These are phyloP conservation scores for Conomelus anceps DNA, from an alignment of 2,888 invertebrate genomes.

Conservation along the genomic window DNA sequence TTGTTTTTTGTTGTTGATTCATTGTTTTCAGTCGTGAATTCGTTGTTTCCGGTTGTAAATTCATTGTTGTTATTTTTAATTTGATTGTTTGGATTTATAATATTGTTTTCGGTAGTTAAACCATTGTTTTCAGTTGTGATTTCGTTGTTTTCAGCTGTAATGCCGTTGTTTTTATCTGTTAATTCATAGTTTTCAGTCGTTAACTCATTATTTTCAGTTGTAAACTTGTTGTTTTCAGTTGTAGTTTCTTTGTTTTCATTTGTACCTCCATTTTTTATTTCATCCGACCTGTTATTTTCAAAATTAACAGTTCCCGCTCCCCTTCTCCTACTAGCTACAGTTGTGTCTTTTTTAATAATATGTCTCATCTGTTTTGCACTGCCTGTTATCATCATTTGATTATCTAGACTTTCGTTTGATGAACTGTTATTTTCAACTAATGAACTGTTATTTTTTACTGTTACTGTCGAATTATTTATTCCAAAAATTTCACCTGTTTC, in stretches of 20 bases:
- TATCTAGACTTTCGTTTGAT: not conserved
- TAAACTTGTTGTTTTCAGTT: not conserved
- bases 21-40: constrained; percentile 19
- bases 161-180: not conserved
- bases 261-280: not conserved
- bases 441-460: too few species aligned
- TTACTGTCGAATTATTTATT: not conserved
- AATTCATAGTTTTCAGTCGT: not conserved
- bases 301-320: too few species aligned
- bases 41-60: constrained; percentile 4
- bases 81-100: not conserved
- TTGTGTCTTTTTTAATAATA: not conserved
- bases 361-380: not conserved
- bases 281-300: not conserved
- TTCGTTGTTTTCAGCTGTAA: not conserved
- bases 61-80: not conserved
- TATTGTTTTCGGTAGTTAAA: not conserved
- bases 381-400: not conserved
- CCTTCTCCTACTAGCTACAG: not conserved
- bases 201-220: not conserved
- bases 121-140: not conserved
- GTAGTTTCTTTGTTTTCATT: not conserved
- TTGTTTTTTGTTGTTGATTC: constrained; percentile 15
- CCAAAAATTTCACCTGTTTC: not conserved
- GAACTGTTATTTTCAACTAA: too few species aligned